phyloP scores from a whole-genome alignment of 2,113 vertebrate genomes.

The Pollimyrus isidori region DNA sequence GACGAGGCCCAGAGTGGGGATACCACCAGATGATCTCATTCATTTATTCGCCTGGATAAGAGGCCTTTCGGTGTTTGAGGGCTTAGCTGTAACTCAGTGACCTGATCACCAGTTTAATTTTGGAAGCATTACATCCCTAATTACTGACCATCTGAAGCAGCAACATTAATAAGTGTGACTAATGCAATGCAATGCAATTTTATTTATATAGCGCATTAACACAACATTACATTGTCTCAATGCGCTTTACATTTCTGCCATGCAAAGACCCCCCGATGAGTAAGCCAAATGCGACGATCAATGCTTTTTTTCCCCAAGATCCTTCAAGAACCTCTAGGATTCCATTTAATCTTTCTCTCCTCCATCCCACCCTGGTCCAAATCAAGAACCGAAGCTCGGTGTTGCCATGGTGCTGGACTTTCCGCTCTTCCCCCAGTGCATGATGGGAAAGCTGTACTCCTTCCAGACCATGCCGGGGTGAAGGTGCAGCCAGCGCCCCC shows the following conservation, averaged over 20 bases:
- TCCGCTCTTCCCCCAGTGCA: background rate
- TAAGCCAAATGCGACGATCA: too few relatives aligned
- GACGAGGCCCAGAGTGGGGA: background rate
- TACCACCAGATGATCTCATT: background rate
- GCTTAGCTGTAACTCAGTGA: conserved; percentile 13
- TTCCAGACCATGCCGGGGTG: background rate
- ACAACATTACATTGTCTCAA: too few relatives aligned
- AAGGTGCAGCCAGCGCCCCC: background rate
- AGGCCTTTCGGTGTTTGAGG: background rate
- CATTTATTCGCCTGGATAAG: conserved; percentile 5
- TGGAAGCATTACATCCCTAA: conserved; percentile 1
- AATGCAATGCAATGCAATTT: too few relatives aligned
- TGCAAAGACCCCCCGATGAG: too few relatives aligned
- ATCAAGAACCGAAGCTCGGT: background rate
- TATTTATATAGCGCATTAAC: too few relatives aligned
- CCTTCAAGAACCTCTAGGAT: background rate
- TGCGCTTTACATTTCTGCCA: too few relatives aligned
- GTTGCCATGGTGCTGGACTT: background rate
- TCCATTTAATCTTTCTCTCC: background rate
- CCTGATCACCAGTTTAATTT: background rate
- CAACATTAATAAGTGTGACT: background rate
- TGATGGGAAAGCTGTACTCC: background rate
- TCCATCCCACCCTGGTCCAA: background rate
- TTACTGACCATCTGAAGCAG: background rate
- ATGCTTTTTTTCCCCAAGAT: background rate